Conservation (phyloP, 2,888 invertebrate species). For the Schizotus pectinicornis region DNA sequence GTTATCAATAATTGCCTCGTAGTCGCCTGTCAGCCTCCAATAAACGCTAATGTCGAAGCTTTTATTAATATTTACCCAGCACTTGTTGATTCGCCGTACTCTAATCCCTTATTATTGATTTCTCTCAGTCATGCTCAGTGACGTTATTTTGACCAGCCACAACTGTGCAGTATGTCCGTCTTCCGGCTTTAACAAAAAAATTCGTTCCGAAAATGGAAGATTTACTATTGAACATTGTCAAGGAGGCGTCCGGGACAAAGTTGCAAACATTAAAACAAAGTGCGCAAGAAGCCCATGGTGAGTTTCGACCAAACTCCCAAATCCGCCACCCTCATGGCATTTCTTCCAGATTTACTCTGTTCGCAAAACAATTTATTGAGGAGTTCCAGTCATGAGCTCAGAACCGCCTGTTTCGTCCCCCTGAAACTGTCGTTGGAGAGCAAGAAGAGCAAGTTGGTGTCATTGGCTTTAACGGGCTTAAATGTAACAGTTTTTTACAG, state of each 20-base stretch:
- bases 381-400: constrained; percentile 82
- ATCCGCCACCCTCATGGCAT: background rate
- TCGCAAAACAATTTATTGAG: constrained; percentile 76
- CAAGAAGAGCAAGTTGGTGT: constrained; percentile 82
- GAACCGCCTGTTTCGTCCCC: constrained; percentile 83
- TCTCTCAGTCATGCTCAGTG: constrained; percentile 21
- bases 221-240: constrained; percentile 80
- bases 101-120: constrained; percentile 15
- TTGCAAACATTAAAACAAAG: constrained; percentile 76
- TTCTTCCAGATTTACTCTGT: constrained; percentile 74
- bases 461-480: constrained; percentile 84
- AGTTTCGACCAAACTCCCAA: constrained; percentile 34
- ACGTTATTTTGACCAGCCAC: background rate
- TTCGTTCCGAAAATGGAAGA: constrained; percentile 74
- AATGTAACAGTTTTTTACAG: constrained; percentile 73
- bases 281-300: constrained; percentile 88
- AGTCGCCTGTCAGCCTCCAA: too few relatives aligned
- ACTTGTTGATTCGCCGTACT: constrained; percentile 17
- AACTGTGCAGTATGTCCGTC: constrained; percentile 16
- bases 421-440: constrained; percentile 88
- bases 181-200: constrained; percentile 5
- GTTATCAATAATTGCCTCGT: too few relatives aligned
- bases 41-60: too few relatives aligned
- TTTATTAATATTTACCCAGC: background rate
- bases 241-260: constrained; percentile 84